Conservation (phyloP, 2,797 vertebrate genomes). For the Okamejei kenojei region DNA sequence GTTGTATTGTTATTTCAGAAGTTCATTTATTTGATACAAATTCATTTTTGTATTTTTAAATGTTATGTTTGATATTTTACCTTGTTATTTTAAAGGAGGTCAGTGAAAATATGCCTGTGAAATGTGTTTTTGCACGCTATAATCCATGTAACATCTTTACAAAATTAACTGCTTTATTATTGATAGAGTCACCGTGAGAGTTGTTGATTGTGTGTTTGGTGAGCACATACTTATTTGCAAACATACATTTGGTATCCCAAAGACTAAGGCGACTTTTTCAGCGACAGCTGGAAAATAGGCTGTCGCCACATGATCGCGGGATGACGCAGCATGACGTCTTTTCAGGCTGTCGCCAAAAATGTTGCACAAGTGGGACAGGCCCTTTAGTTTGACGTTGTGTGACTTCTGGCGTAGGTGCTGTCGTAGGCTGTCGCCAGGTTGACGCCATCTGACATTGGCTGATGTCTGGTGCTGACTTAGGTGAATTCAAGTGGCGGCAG, state of each 20-base stretch:
- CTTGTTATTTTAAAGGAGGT: background rate
- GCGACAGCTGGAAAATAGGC: no score
- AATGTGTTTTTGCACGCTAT: background rate
- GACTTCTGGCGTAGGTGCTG: no score
- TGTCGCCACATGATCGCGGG: no score
- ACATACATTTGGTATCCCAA: background rate
- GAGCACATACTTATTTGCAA: background rate
- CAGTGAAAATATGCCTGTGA: background rate
- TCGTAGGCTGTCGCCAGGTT: no score
- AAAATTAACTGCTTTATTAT: background rate
- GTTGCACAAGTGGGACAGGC: no score
- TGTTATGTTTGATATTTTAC: background rate
- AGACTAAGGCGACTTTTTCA: background rate
- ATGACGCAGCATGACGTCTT: no score
- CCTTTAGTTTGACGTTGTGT: no score
- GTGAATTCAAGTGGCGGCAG: no score
- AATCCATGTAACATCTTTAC: background rate
- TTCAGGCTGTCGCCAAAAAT: no score
- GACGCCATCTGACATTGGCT: no score
- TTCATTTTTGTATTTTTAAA: background rate
- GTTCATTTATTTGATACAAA: background rate
- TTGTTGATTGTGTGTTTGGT: background rate
- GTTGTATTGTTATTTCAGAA: background rate
- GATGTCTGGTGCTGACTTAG: no score
- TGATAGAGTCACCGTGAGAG: background rate